Evolutionary conservation across 1,140 invertebrate genomes (phyloP).

Genomic region (Caenorhabditis inopinata): DNA sequence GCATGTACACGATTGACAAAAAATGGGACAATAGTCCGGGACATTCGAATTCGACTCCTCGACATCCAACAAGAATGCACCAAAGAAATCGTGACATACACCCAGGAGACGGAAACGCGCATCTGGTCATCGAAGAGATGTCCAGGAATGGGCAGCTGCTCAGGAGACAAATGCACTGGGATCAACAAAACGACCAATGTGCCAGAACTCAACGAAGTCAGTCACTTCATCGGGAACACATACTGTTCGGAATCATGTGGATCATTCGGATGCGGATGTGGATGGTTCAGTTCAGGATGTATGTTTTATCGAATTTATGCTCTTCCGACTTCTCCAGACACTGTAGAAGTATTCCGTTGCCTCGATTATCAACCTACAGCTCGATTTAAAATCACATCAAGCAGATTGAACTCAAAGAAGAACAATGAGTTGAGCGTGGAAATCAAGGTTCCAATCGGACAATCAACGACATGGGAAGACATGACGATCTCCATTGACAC

Average conservation of each 20-base stretch:
- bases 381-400: not conserved
- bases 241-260: too few relatives aligned
- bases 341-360: not conserved
- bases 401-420: not conserved
- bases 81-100: not conserved
- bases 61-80: too few relatives aligned
- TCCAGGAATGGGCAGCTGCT: not conserved
- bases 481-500: not conserved
- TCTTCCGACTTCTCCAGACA: not conserved
- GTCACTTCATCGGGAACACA: too few relatives aligned
- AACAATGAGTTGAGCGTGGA: not conserved
- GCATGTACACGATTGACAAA: not conserved
- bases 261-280: not conserved
- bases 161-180: not conserved
- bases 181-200: not conserved
- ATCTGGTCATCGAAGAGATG: not conserved
- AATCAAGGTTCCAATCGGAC: not conserved
- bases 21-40: not conserved
- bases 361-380: not conserved
- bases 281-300: not conserved
- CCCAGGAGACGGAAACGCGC: not conserved
- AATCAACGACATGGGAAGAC: not conserved
- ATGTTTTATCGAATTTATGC: not conserved
- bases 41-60: not conserved
- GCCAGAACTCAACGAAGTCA: not conserved